Percentiles rank a stretch among this genome's conserved stretches.
These are phyloP conservation scores for Hippocampus abdominalis DNA, from an alignment of 2,113 vertebrate genomes.

Conservation along the genomic window DNA sequence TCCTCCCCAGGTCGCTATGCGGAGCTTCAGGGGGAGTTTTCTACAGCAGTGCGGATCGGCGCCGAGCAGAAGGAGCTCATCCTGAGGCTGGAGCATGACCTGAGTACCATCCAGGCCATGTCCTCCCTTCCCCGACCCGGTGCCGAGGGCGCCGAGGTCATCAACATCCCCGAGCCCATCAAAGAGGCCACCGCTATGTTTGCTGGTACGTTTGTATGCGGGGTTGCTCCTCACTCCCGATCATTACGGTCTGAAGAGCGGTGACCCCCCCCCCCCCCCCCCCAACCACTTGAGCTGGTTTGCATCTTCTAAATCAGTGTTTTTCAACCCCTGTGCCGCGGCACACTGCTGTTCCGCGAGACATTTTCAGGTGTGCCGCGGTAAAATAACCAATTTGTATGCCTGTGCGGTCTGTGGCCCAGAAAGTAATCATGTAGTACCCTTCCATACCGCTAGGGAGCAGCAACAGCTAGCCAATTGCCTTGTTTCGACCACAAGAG, in stretches of 20 bases:
- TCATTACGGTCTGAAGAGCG: neutral
- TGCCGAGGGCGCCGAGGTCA: conserved; percentile 74
- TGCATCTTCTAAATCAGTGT: too few species aligned
- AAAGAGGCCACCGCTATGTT: conserved; percentile 91
- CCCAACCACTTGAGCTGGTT: too few species aligned
- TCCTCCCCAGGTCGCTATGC: conserved; percentile 78
- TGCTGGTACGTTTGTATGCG: conserved; percentile 64
- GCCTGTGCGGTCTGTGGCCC: too few species aligned
- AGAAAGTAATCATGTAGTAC: too few species aligned
- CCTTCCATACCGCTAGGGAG: too few species aligned
- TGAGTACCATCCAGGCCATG: conserved; percentile 88
- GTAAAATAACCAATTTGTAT: too few species aligned
- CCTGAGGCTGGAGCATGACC: conserved; percentile 86
- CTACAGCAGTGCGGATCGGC: conserved; percentile 71
- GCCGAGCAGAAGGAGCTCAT: conserved; percentile 88
- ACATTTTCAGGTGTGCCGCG: too few species aligned
- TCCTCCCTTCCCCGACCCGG: conserved; percentile 77
- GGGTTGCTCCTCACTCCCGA: neutral
- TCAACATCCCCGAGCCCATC: conserved; percentile 84
- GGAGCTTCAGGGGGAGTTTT: conserved; percentile 83
- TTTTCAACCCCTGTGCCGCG: too few species aligned
- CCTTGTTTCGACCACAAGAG: too few species aligned
- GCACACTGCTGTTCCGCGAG: too few species aligned
- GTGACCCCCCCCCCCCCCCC: too few species aligned
- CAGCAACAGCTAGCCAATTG: too few species aligned